A percentile compares a stretch with the other conserved stretches of the same genome.
Conservation (phyloP, 2,888 invertebrate species). For the Sthenelais limicola region DNA sequence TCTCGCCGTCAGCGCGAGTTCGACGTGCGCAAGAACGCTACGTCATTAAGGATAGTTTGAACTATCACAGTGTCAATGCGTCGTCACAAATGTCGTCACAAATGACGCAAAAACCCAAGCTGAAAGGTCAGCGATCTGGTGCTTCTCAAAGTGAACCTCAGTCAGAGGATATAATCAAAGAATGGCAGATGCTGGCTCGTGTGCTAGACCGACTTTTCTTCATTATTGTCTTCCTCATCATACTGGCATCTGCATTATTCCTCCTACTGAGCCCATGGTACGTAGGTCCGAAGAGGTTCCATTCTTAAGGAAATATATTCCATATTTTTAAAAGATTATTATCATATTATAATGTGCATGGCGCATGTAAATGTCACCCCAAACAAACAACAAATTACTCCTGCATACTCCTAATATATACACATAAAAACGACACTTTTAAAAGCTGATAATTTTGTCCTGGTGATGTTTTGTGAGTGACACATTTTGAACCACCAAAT, state of each 20-base stretch:
- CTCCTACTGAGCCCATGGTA: constrained; percentile 49
- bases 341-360: too few relatives aligned
- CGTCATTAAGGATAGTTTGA: constrained; percentile 38
- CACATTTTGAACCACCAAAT: too few relatives aligned
- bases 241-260: constrained; percentile 44
- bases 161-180: constrained; percentile 36
- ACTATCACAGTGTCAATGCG: constrained; percentile 48
- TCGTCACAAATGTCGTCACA: too few relatives aligned
- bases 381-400: too few relatives aligned
- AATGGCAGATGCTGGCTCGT: constrained; percentile 49
- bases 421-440: too few relatives aligned
- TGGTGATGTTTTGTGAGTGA: too few relatives aligned
- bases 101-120: background rate
- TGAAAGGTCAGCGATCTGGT: background rate
- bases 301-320: too few relatives aligned
- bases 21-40: constrained; percentile 7
- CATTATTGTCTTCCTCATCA: constrained; percentile 44
- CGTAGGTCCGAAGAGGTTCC: constrained; percentile 34
- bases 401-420: too few relatives aligned
- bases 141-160: background rate
- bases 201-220: constrained; percentile 51
- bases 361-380: too few relatives aligned
- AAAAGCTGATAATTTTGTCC: too few relatives aligned
- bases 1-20: background rate
- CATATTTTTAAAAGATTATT: too few relatives aligned